phyloP scores from a whole-genome alignment of 2,888 invertebrate species.

The Empis stercorea region DNA sequence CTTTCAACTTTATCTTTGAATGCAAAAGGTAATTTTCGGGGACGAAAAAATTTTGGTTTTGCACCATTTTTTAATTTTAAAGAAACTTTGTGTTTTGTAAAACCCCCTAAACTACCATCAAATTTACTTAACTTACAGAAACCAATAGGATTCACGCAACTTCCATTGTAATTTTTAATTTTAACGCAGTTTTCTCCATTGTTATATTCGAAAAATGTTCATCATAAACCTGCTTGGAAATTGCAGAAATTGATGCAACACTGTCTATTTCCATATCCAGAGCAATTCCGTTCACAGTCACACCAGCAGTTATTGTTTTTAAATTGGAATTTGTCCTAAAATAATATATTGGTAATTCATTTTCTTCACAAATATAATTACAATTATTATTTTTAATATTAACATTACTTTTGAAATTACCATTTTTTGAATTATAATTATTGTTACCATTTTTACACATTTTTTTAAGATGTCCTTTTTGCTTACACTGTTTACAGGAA shows the following conservation, averaged over 20 bases:
- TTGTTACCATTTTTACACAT: conserved; percentile 6
- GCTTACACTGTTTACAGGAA: too few species aligned
- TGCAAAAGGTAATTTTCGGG: conserved; percentile 4
- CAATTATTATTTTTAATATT: conserved; percentile 1
- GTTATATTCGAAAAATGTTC: conserved; percentile 4
- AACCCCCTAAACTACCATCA: conserved; percentile 5
- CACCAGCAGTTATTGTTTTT: conserved; percentile 2
- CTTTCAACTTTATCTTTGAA: conserved; percentile 6
- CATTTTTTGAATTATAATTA: conserved; percentile 2
- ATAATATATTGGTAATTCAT: conserved; percentile 7
- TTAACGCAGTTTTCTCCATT: conserved; percentile 1
- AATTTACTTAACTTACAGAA: conserved; percentile 3
- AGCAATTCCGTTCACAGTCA: conserved; percentile 5
- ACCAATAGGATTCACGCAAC: conserved; percentile 2
- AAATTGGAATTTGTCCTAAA: conserved; percentile 5
- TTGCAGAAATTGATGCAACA: conserved; percentile 7
- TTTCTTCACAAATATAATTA: neutral
- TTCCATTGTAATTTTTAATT: conserved; percentile 3
- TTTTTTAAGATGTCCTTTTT: conserved; percentile 7
- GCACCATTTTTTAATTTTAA: conserved; percentile 3
- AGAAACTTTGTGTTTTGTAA: conserved; percentile 7
- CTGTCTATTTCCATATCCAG: conserved; percentile 8
- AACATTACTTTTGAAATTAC: conserved; percentile 2
- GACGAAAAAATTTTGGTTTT: conserved; percentile 6
- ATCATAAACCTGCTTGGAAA: conserved; percentile 5